Percentiles rank a stretch among this genome's conserved stretches.
These are phyloP conservation scores for Saxidomus purpurata DNA, from an alignment of 1,140 invertebrate genomes.

Conservation along the genomic window DNA sequence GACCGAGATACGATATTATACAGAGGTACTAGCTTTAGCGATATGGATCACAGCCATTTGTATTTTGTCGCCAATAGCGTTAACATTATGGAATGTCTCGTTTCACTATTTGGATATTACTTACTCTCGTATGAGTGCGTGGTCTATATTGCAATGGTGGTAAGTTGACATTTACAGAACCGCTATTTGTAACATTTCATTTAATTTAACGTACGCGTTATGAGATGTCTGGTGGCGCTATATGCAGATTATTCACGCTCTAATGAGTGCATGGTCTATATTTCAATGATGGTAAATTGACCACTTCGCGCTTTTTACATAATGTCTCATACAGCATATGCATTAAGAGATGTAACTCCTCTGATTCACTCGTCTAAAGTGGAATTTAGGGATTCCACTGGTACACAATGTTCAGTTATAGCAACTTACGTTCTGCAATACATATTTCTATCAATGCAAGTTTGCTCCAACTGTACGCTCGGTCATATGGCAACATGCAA, in stretches of 20 bases:
- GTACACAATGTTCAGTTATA: too few relatives aligned
- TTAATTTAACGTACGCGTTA: constrained; percentile 41
- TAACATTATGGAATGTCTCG: constrained; percentile 37
- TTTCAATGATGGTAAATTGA: not conserved
- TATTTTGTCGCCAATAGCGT: constrained; percentile 57
- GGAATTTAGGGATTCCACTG: too few relatives aligned
- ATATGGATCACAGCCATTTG: constrained; percentile 57
- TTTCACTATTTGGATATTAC: constrained; percentile 55
- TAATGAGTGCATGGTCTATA: constrained; percentile 4
- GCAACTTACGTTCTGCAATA: too few relatives aligned
- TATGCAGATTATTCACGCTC: not conserved
- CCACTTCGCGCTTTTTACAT: too few relatives aligned
- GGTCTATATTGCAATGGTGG: constrained; percentile 64
- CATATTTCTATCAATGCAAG: too few relatives aligned
- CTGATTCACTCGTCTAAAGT: too few relatives aligned
- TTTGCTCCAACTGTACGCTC: too few relatives aligned
- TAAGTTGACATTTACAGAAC: too few relatives aligned
- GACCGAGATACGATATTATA: constrained; percentile 40
- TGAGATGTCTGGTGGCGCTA: not conserved
- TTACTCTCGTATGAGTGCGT: constrained; percentile 45
- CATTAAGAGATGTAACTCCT: too few relatives aligned
- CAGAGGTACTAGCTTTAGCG: constrained; percentile 22
- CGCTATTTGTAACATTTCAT: constrained; percentile 51
- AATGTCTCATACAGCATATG: too few relatives aligned
- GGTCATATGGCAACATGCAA: too few relatives aligned